These are phyloP conservation scores for Trematomus bernacchii DNA, from an alignment of 2,797 vertebrate species.

Conservation along the genomic window DNA sequence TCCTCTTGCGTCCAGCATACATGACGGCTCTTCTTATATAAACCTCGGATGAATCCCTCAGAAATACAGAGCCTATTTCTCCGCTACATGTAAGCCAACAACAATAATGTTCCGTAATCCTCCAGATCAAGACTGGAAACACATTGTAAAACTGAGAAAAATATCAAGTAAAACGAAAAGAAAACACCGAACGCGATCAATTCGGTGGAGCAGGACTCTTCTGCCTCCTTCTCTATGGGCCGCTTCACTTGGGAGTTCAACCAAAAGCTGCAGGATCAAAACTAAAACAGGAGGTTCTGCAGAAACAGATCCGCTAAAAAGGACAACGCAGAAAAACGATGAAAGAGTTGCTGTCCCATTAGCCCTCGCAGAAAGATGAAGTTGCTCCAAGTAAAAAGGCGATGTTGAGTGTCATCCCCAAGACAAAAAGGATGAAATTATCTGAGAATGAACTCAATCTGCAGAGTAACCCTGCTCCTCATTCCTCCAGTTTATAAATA, in stretches of 20 bases:
- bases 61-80: constrained; percentile 16
- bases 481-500: accelerated
- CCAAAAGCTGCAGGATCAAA: neutral
- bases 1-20: constrained; percentile 86
- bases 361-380: constrained; percentile 18
- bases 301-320: neutral
- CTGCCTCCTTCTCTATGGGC: neutral
- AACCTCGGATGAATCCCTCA: constrained; percentile 37
- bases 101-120: constrained; percentile 28
- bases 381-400: constrained; percentile 30
- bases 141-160: neutral
- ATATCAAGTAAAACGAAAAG: neutral
- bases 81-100: constrained; percentile 56
- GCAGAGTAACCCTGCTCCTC: constrained; percentile 1
- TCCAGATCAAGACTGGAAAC: neutral
- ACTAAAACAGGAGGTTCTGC: neutral
- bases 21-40: constrained; percentile 66
- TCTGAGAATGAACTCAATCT: neutral
- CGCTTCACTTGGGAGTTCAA: constrained; percentile 1
- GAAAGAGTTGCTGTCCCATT: neutral
- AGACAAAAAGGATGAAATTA: neutral
- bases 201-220: neutral
- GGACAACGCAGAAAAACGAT: neutral
- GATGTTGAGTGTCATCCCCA: constrained; percentile 31
- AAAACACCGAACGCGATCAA: neutral